These are phyloP conservation scores for Theonella swinhoei DNA, from an alignment of 37 sponge, comb jelly and placozoan genomes.

Conservation along the genomic window DNA sequence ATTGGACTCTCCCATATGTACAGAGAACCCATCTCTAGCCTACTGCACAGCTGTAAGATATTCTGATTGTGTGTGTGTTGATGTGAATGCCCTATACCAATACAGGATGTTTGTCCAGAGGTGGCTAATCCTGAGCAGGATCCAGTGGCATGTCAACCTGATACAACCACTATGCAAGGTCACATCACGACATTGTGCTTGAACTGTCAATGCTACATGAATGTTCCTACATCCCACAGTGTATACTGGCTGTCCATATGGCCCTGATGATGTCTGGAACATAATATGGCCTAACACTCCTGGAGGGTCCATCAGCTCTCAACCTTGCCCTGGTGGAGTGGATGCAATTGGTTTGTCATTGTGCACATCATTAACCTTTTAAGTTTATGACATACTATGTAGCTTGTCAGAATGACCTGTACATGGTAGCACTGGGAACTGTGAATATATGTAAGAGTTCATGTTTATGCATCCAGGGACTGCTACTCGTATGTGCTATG, in stretches of 20 bases:
- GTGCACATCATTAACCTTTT: too few relatives aligned
- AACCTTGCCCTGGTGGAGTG: conserved; percentile 43
- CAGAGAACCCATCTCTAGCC: not conserved
- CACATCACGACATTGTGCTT: too few relatives aligned
- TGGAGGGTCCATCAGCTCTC: conserved; percentile 11
- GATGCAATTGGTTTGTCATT: not conserved
- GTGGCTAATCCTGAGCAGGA: conserved; percentile 37
- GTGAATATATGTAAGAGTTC: too few relatives aligned
- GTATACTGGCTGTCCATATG: conserved; percentile 48
- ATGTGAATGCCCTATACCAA: not conserved
- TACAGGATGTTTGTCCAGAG: conserved; percentile 50
- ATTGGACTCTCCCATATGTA: conserved; percentile 7
- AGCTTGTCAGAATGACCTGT: too few relatives aligned
- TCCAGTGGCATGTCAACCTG: conserved; percentile 8
- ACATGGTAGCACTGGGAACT: not conserved
- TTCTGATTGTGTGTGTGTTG: too few relatives aligned
- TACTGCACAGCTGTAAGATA: not conserved
- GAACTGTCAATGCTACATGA: too few relatives aligned
- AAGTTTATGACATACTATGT: too few relatives aligned
- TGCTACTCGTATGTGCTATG: conserved; percentile 14
- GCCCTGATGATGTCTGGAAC: conserved; percentile 7
- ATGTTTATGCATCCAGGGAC: conserved; percentile 8
- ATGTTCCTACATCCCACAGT: conserved; percentile 15
- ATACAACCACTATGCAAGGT: too few relatives aligned
- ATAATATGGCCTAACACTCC: conserved; percentile 58